Percentiles rank a stretch among this genome's conserved stretches.
Conservation (phyloP, 1,140 invertebrate species). For the Philopotamus ludificatus region DNA sequence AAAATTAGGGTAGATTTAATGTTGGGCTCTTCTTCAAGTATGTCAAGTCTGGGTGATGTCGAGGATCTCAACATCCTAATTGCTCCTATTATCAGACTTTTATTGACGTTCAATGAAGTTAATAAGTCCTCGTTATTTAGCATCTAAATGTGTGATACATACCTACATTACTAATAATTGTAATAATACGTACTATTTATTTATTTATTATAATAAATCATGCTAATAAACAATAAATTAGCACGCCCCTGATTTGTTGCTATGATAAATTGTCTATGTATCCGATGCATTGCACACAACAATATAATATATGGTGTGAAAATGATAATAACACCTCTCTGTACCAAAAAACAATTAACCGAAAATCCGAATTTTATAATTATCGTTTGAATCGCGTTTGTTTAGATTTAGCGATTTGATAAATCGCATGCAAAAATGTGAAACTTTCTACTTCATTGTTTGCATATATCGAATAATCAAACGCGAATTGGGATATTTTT, state of each 20-base stretch:
- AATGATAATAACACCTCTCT: neutral
- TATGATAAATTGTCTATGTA: no score
- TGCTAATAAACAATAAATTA: neutral
- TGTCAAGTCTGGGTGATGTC: no score
- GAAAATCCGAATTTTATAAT: neutral
- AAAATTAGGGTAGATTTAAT: no score
- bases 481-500: neutral
- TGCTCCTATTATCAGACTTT: no score
- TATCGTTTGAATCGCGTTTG: slow-evolving; percentile 1
- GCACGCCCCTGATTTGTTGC: neutral
- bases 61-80: no score
- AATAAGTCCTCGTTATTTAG: no score
- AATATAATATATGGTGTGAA: neutral
- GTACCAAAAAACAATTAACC: neutral
- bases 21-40: no score
- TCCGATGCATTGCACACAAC: no score
- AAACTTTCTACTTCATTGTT: slow-evolving; percentile 15
- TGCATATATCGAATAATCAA: neutral
- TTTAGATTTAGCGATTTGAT: neutral
- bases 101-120: no score
- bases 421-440: neutral
- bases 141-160: neutral
- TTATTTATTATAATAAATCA: neutral
- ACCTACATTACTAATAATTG: neutral
- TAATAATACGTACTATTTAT: neutral